Conservation (phyloP, 2,113 vertebrate species). For the Lycocorax pyrrhopterus region DNA sequence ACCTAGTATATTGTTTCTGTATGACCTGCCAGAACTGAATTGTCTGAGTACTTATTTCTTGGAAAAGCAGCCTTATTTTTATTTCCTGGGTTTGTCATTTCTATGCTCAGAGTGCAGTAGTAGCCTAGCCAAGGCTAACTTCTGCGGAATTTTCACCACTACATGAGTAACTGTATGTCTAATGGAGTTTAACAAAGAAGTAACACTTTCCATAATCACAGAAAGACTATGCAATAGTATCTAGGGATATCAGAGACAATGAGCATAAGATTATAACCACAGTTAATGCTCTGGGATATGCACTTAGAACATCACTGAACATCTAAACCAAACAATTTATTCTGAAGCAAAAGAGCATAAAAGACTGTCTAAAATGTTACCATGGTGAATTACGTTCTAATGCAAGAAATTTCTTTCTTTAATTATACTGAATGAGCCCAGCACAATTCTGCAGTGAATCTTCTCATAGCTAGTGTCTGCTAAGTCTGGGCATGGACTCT, state of each 20-base stretch:
- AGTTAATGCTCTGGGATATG: neutral
- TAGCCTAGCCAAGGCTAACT: neutral
- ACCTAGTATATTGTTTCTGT: neutral
- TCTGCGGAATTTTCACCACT: neutral
- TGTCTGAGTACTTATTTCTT: neutral
- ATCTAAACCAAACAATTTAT: accelerated
- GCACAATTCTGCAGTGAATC: neutral
- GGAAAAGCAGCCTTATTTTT: neutral
- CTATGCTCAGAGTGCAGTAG: neutral
- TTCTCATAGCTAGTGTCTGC: neutral
- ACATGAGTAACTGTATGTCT: neutral
- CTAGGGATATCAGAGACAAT: neutral
- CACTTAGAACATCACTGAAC: neutral
- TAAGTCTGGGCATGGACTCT: neutral
- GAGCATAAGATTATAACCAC: neutral
- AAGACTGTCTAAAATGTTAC: neutral
- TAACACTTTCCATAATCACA: neutral
- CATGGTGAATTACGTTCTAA: neutral
- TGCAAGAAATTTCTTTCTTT: neutral
- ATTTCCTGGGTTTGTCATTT: neutral
- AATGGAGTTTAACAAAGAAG: neutral
- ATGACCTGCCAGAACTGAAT: neutral
- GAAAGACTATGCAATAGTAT: neutral
- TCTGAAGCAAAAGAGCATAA: neutral
- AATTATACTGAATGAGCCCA: neutral